These are phyloP conservation scores for Crocuta crocuta DNA, from an alignment of 2,113 vertebrate species.

Conservation along the genomic window DNA sequence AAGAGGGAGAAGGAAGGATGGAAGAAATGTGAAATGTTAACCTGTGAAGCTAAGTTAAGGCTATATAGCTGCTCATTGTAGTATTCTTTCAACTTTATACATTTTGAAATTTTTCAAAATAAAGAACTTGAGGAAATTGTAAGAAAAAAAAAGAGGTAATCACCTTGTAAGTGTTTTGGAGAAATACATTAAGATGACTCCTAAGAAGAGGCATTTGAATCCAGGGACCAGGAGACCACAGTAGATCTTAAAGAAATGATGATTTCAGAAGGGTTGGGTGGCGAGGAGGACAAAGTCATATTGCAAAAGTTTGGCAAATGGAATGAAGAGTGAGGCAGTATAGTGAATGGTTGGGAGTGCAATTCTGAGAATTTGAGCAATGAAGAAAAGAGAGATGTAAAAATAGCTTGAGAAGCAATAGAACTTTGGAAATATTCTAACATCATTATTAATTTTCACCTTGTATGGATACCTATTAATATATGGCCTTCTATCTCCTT, in stretches of 20 bases:
- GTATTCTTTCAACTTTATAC: background rate
- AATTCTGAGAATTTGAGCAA: background rate
- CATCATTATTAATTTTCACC: background rate
- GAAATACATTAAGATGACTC: conserved; percentile 23
- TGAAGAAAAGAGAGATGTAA: background rate
- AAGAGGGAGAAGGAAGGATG: background rate
- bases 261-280: background rate
- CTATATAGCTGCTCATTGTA: background rate
- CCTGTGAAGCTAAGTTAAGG: background rate
- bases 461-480: background rate
- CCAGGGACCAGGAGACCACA: background rate
- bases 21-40: conserved; percentile 25
- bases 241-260: conserved; percentile 12
- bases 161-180: background rate
- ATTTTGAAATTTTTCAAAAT: background rate
- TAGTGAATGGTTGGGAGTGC: background rate
- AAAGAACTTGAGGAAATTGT: background rate
- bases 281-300: background rate
- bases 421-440: background rate
- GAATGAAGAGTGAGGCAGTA: background rate
- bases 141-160: background rate
- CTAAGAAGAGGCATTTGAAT: background rate
- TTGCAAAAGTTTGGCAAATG: background rate
- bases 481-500: background rate
- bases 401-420: conserved; percentile 16